Base-by-base conservation (phyloP, 2,888 invertebrate genomes). In the Yponomeuta evonymella region DNA sequence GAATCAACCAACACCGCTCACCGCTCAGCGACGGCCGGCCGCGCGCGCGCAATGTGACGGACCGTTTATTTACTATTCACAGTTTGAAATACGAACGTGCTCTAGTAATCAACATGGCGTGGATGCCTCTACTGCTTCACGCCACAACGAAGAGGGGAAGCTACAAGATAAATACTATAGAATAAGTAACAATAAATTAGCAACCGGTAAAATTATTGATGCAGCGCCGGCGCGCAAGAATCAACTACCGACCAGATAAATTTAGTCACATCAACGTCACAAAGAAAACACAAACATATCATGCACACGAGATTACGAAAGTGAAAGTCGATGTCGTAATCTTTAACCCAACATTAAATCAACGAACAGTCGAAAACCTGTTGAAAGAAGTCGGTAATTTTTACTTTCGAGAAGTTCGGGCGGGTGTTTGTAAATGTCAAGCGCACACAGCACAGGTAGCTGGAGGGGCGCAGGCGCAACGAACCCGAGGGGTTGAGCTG, bases 21-120 rank as follows among this genome's bases (percentile, higher is more conserved):
- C 77, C 79, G 78, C 83, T 9, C 48, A 36, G 63, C 43, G 48
- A 62, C 51, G 51, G 70, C 62, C 51, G 51, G 70, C 62, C 85
- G 89, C 85, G 81, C 87, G 87, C 88, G 88, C 88, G 83, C 79
- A 81, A 84, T 82, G 82, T 83, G 79, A 79, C 83, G 79, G 79
- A 82, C 84, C 86, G 88, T 90, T 89, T 90, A 91, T 89, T 89
- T 90, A 89, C 88, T 87, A 88, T 88, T 87, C 87, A 86, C 85
- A 84, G 84, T 89, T 90, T 83, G 83, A 88, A 89, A 84, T 86
- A 82, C 84, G 79, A 89, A 85, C 85, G 86, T 87, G 86, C 83
- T 89, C 85, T 81, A 87, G 83, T 89, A 88, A 88, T 85, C 85
- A 87, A 83, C 86, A 84, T 82, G 81, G 81, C 81, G 79, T 80